phyloP scores from a whole-genome alignment of 2,797 vertebrate genomes.

The Artibeus lituratus region DNA sequence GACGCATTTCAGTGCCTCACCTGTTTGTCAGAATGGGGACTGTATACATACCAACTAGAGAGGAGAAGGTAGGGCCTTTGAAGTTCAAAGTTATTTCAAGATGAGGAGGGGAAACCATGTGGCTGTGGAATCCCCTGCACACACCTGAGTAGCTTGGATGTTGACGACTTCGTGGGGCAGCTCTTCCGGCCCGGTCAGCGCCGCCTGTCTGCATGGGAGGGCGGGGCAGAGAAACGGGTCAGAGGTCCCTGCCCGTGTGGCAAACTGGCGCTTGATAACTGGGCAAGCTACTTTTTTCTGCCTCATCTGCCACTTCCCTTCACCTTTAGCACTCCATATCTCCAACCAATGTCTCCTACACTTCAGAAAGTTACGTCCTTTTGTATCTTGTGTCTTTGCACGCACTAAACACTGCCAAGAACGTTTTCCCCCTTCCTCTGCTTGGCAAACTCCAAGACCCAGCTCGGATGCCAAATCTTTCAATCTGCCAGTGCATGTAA shows the following conservation, averaged over 20 bases:
- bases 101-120: neutral
- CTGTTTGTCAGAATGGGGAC: neutral
- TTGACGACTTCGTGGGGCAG: slow-evolving; percentile 92
- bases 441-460: slow-evolving; percentile 25
- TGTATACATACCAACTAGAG: neutral
- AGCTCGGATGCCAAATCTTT: neutral
- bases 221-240: slow-evolving; percentile 28
- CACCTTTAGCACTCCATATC: neutral
- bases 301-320: neutral
- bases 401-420: neutral
- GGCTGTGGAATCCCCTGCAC: neutral
- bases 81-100: neutral
- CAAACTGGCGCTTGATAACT: neutral
- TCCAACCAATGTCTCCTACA: neutral
- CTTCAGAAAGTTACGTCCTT: neutral
- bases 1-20: neutral
- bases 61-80: neutral
- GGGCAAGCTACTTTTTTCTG: neutral
- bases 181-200: slow-evolving; percentile 91
- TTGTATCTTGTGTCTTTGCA: neutral
- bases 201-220: slow-evolving; percentile 88
- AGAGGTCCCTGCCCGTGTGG: neutral
- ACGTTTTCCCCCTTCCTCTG: neutral
- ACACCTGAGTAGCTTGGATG: slow-evolving; percentile 95
- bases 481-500: neutral